Base-by-base conservation (phyloP, 1,140 invertebrate genomes). In the Drosophila suzukii region DNA sequence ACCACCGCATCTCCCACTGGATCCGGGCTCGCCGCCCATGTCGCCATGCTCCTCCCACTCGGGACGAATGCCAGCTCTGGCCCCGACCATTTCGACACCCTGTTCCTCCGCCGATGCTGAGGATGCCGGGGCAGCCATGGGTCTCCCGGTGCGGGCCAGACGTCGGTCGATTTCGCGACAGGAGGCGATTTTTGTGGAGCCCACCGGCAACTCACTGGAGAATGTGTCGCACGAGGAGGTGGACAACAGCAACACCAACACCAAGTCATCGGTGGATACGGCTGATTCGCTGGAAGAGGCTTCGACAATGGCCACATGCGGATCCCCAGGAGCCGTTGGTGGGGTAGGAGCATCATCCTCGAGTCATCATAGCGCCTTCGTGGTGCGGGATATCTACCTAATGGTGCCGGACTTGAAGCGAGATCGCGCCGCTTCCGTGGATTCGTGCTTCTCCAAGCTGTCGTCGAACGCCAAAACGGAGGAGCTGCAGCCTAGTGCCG, bases 371-470 rank as follows among this genome's bases (percentile, higher is more conserved):
- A 68, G 57, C 12, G 61, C 70, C 0, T 78, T 91, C 12, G 81
- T 88, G 41, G 95, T 95, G 0, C 93, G 95, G 20, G 96, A 97
- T 81, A 96, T 97, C 57, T 97, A 96, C 83, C 92, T 97, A 2
- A 94, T 96, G 13, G 96, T 97, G n/a, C 96, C 96, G 2, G 96
- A 97, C 77, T 91, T 97, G 57, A 96, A 96, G 77, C 93, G 96
- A 1, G 97, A 97, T 81, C 94, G 97, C 0, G 96, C 97, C 4
- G 97, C 96, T 3, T 97, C 96, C 0, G 96, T 97, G 3, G 97
- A 97, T 89, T 97, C 96, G 3, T 96, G 96, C 79, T 95, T 96
- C 78, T 94, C 95, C 32, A 96, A 96, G 91, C 94, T 96, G 27
- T 94, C 94, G 4, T 94, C 94, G 3, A 93, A 94, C 34, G 94